Evolutionary conservation across 2,113 vertebrate species (phyloP), one percentile per base, ranked within the genome.

Genomic region (Turdus rufiventris): DNA sequence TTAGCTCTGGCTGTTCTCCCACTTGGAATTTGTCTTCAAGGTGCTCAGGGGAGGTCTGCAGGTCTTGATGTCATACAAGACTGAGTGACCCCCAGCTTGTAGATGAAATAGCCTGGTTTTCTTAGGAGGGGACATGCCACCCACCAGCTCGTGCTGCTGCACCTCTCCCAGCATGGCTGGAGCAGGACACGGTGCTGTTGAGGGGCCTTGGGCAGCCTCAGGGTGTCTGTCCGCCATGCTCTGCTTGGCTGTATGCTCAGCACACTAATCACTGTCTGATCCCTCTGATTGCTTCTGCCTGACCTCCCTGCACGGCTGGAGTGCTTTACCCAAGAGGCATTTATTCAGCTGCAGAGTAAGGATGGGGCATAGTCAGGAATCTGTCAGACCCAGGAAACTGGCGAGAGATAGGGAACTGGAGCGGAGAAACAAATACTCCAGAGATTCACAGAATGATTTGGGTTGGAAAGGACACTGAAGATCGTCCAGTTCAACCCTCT

Each of bases 61-160:
- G 56, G 24, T 56, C 54, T 50, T 56, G 26, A 16, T 89, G 42
- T n/a, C 2, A 0, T 2, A 24, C 38, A 25, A 25, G 40, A 40
- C 40, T 40, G 40, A 40, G 5, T 40, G 40, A 40, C 40, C 40
- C 14, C 40, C 0, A 0, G 19, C 43, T 51, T 0, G 0, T 12
- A 14, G 53, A 25, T n/a, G 14, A 13, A 23, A 21, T 3, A 56
- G 7, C 31, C 47, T 10, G 1, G 2, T 51, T 21, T 72, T 19
- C 38, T 34, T 2, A 1, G 67, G 60, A 60, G 16, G 42, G 51
- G 51, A 6, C 13, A 3, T 45, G 28, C 31, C 42, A 23, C 5
- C 13, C 38, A 8, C 8, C 48, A 58, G 42, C 18, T 80, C 26
- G 1, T 15, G 62, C 53, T 78, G 34, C 71, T 42, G 28, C 25